These are phyloP conservation scores for Hylyphantes graminicola DNA, from an alignment of 1,140 invertebrate genomes.

Conservation along the genomic window DNA sequence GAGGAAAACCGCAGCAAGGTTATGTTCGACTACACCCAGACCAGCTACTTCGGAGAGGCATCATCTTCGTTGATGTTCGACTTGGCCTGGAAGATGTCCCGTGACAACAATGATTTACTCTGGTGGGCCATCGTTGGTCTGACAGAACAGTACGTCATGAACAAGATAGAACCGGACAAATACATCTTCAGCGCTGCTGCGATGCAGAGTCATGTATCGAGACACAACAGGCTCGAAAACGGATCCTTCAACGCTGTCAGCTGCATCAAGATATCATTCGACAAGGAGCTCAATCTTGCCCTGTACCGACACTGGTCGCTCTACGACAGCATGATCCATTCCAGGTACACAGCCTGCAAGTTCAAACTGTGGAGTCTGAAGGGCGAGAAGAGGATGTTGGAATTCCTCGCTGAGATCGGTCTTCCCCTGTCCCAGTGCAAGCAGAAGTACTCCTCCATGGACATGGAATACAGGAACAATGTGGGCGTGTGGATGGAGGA, in stretches of 20 bases:
- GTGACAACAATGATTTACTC: conserved; percentile 83
- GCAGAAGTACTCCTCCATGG: conserved; percentile 89
- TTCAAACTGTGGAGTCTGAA: conserved; percentile 84
- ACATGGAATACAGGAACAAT: conserved; percentile 81
- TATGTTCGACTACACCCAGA: conserved; percentile 92
- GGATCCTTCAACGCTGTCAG: conserved; percentile 60
- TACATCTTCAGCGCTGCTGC: conserved; percentile 80
- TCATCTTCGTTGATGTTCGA: conserved; percentile 79
- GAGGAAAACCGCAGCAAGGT: conserved; percentile 83
- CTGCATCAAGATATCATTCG: conserved; percentile 78
- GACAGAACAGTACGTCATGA: conserved; percentile 83
- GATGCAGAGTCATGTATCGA: conserved; percentile 81
- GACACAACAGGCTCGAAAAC: conserved; percentile 73
- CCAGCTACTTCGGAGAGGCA: conserved; percentile 70
- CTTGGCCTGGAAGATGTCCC: conserved; percentile 87
- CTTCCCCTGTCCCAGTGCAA: conserved; percentile 87
- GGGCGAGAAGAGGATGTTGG: conserved; percentile 85
- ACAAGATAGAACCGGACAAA: conserved; percentile 74
- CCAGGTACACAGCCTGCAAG: conserved; percentile 78
- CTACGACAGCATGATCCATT: conserved; percentile 85
- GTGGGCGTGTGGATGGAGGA: conserved; percentile 81
- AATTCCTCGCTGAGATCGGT: conserved; percentile 93
- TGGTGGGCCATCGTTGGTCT: conserved; percentile 86
- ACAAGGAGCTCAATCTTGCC: conserved; percentile 77
- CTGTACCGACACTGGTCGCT: conserved; percentile 93